Evolutionary conservation across 2,113 vertebrate species (phyloP), one percentile per base, ranked within the genome.

Genomic region (Dipodomys merriami): DNA sequence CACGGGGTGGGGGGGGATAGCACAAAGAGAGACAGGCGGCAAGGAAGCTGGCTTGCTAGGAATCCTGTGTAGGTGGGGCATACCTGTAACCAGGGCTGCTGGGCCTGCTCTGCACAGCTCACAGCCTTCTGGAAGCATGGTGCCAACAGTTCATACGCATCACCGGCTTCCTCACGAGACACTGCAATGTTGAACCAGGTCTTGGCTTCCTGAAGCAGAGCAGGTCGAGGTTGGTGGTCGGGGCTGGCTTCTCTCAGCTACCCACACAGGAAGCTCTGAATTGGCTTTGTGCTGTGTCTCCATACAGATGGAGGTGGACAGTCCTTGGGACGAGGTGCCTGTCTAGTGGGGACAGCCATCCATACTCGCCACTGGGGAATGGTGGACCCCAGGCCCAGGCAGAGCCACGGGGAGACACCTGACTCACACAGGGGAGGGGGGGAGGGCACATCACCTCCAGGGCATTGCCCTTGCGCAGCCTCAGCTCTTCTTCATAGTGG

Each of bases 131-230:
- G 96, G 85, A 98, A 98, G 96, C 98, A 99, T 0, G 67, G 53
- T 22, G 97, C 97, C 49, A 98, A 33, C 4, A 98, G 95, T 22
- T 97, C 94, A 0, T 90, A 92, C 15, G 73, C 7, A 5, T 97
- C 92, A 0, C 98, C 97, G 0, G 96, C 97, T 92, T 99, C 99
- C 80, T 99, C 98, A 53, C 98, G 98, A 91, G 98, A 98, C 57
- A 97, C 19, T 0, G 98, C 99, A 0, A 99, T 98, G 94, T 98
- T 99, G 94, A 99, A 93, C 99, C 99, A 99, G 0, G 99, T 99
- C 95, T 98, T 98, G 44, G 98, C 99, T 85, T 98, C 99, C 99
- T 99, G 96, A 62, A 71, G 3, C 11, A 18, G 46, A 27, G 35
- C 39, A 46, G 30, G 19, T 49, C 1, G 27, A 25, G 25, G 29